Evolutionary conservation across 2,113 vertebrate species (phyloP), one percentile per base, ranked within the genome.

Genomic region (Alces alces): DNA sequence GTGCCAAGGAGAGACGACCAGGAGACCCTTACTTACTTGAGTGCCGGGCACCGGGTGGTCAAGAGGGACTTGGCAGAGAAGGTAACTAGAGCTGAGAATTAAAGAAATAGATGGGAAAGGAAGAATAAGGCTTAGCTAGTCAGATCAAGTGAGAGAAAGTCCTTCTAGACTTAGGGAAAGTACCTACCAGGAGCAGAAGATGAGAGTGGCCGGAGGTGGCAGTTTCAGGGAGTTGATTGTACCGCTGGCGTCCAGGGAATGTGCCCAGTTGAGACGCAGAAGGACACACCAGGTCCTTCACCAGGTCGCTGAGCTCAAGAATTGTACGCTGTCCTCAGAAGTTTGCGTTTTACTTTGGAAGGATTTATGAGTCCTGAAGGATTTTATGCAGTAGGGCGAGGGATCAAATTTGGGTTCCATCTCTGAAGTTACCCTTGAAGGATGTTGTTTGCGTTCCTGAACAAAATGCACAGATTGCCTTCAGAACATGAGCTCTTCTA

Each of bases 131-230:
- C 28, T 8, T 33, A 7, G 13, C 54, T 21, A 8, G 23, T 64
- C 14, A 25, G 52, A n/a, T 47, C 47, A 45, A 85, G 16, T 13
- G 5, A 14, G 61, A 93, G 52, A 47, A 55, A 52, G n/a, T 33
- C 86, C n/a, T 36, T 70, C 79, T 39, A 57, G 54, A 60, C 1
- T 7, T 45, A 58, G 13, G 30, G 16, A 79, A 61, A 64, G n/a
- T 6, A 25, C 43, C 23, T 60, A 4, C 57, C 14, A 58, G 33
- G 30, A 60, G 27, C 27, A 78, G 54, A 50, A 28, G 28, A 3
- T 52, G 15, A 21, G 39, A 50, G 21, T 8, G 7, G 4, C n/a
- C 0, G 1, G 16, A 28, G n/a, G n/a, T 3, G 36, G 45, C 54
- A 9, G 14, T 17, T 36, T 27, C 39, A n/a, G 86, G 66, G 79